Evolutionary conservation across 35 echinoderm and acorn worm species (phyloP), one percentile per base, ranked within the genome.

Genomic region (Strongylocentrotus purpuratus): DNA sequence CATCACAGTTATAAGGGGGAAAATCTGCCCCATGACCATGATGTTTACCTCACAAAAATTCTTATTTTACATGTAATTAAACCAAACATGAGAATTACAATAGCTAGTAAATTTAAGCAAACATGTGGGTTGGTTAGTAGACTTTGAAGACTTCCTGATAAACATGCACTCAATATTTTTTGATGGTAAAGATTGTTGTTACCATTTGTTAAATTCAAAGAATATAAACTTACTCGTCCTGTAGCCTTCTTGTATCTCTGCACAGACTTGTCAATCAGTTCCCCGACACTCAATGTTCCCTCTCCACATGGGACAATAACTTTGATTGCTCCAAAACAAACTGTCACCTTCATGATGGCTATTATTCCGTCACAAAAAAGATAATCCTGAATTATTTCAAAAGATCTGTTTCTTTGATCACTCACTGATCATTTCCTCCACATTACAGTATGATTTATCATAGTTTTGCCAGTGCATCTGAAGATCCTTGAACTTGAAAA

Each of bases 251-350:
- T 96, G 92, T 99, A 99, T 90, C 98, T 92, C 47, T 96, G 94
- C 31, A 98, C 96, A 86, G 98, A 96, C 94, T 99, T 99, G 47
- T 99, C 97, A 58, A 97, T 99, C n/a, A 99, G 89, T 91, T 98
- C 97, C 70, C 95, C 90, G 4, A 99, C 96, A 31, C 94, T 95
- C 32, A 98, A 52, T 32, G 94, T 94, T 31, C 98, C 98, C 94
- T 97, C 95, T 47, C 98, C 98, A 61, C 98, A 99, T 6, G 98
- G 98, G 33, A 99, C 98, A 8, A 99, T 96, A 55, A 99, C 95
- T 96, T 98, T 98, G 18, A 99, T 96, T 7, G 96, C 94, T 88
- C 98, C 98, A 95, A 99, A 99, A 95, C 98, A 98, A 28, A 99
- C 98, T 31, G 97, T 98, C 31, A 99, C 98, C 96, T 99, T 99